A percentile compares a stretch with the other conserved stretches of the same genome.
These are phyloP conservation scores for Amblyjoppa proteus DNA, from an alignment of 2,888 invertebrate species.

Conservation along the genomic window DNA sequence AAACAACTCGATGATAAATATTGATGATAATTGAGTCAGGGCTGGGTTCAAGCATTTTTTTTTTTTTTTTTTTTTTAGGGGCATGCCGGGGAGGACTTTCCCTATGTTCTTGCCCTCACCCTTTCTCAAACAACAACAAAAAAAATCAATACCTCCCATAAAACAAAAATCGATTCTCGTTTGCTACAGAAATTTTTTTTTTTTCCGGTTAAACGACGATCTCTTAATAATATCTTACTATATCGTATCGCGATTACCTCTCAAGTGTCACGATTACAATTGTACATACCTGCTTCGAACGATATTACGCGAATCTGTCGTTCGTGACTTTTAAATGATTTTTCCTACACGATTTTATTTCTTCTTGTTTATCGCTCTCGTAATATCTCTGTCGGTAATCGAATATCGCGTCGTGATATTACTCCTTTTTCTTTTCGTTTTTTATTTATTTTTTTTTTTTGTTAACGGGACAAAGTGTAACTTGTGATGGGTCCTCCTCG, in stretches of 20 bases:
- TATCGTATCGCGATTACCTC: constrained; percentile 41
- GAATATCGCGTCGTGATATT: constrained; percentile 39
- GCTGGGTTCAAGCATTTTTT: constrained; percentile 32
- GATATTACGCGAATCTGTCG: constrained; percentile 46
- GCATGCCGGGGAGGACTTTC: constrained; percentile 57
- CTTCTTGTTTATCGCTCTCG: constrained; percentile 29
- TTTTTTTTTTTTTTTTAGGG: constrained; percentile 36
- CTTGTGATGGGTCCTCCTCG: constrained; percentile 59
- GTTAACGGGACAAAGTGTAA: constrained; percentile 32
- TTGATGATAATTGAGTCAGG: constrained; percentile 56
- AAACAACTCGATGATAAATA: constrained; percentile 58
- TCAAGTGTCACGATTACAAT: constrained; percentile 37
- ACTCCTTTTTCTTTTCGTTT: constrained; percentile 23
- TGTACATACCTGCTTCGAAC: constrained; percentile 64
- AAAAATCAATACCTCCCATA: background rate
- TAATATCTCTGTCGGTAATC: constrained; percentile 41
- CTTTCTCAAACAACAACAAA: constrained; percentile 1
- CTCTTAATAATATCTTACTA: constrained; percentile 27
- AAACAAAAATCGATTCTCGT: constrained; percentile 44
- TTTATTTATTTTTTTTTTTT: constrained; percentile 15
- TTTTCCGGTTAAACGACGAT: constrained; percentile 53
- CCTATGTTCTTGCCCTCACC: constrained; percentile 40
- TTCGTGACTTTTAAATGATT: constrained; percentile 43
- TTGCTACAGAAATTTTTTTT: constrained; percentile 51
- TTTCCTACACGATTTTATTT: constrained; percentile 28